These are phyloP conservation scores for Troides aeacus DNA, from an alignment of 2,888 invertebrate species.

Conservation along the genomic window DNA sequence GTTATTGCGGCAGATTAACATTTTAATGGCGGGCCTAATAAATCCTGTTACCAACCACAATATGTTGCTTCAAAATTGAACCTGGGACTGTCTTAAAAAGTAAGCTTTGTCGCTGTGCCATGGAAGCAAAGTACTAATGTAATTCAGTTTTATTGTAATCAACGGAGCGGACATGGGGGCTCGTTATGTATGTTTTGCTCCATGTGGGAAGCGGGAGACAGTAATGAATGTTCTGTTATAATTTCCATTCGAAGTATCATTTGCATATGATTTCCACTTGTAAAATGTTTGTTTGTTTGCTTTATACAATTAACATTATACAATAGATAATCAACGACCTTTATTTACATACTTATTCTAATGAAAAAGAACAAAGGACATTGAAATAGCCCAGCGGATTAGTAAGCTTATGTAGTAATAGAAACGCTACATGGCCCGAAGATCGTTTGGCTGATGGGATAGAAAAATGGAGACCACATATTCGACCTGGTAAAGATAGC, in stretches of 20 bases:
- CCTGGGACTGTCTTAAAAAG: no score
- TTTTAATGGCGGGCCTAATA: no score
- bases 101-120: neutral
- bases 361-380: no score
- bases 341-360: neutral
- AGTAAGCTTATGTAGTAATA: no score
- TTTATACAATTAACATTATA: conserved; percentile 18
- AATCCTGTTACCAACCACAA: no score
- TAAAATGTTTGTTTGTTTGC: conserved; percentile 15
- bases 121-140: conserved; percentile 2
- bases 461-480: no score
- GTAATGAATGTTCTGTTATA: conserved; percentile 27
- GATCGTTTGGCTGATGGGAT: no score
- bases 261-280: conserved; percentile 24
- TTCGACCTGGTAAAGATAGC: no score
- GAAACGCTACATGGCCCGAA: no score
- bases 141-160: conserved; percentile 25
- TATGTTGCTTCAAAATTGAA: no score
- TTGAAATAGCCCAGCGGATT: no score
- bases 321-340: neutral
- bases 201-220: conserved; percentile 12
- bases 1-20: no score
- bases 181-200: conserved; percentile 1
- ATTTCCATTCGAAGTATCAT: conserved; percentile 27
- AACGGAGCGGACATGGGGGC: conserved; percentile 4